These are phyloP conservation scores for Mus musculus DNA, from an alignment of 2,113 vertebrate species.

Conservation along the genomic window DNA sequence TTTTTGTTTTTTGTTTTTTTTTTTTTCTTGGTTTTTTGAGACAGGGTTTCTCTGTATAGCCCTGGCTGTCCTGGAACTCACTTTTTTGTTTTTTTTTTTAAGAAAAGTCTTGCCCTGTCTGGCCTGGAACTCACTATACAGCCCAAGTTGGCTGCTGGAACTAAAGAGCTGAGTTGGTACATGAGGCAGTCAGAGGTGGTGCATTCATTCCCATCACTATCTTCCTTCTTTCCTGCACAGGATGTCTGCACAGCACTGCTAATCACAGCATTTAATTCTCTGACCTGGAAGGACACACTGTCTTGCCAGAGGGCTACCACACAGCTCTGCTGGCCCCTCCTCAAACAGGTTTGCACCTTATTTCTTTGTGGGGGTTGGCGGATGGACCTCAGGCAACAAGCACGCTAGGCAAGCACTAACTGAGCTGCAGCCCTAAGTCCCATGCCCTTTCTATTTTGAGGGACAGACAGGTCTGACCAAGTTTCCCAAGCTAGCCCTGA, in stretches of 20 bases:
- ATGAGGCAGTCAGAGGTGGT: not conserved
- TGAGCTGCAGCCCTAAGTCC: not conserved
- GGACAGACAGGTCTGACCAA: not conserved
- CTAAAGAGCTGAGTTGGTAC: not conserved
- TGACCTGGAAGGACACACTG: conserved; percentile 96
- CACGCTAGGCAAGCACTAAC: not conserved
- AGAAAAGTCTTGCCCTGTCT: not conserved
- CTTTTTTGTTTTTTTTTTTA: not conserved
- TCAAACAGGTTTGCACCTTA: conserved; percentile 90
- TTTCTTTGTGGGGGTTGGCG: not conserved
- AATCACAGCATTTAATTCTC: conserved; percentile 93
- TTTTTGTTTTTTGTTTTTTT: too few species aligned
- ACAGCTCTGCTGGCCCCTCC: conserved; percentile 96
- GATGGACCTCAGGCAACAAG: not conserved
- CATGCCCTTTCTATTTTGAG: not conserved
- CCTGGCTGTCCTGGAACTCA: too few species aligned
- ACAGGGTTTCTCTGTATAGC: too few species aligned
- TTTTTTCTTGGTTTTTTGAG: too few species aligned
- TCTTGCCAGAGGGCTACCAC: conserved; percentile 95
- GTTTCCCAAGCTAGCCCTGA: not conserved
- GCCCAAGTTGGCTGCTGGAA: not conserved
- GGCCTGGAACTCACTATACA: not conserved
- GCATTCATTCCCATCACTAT: not conserved
- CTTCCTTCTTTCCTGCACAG: conserved; percentile 82
- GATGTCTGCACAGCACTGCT: conserved; percentile 93